Percentiles rank a stretch among this genome's conserved stretches.
Evolutionary conservation across 2,113 vertebrate genomes (phyloP).

Genomic region (Brachirus orientalis): DNA sequence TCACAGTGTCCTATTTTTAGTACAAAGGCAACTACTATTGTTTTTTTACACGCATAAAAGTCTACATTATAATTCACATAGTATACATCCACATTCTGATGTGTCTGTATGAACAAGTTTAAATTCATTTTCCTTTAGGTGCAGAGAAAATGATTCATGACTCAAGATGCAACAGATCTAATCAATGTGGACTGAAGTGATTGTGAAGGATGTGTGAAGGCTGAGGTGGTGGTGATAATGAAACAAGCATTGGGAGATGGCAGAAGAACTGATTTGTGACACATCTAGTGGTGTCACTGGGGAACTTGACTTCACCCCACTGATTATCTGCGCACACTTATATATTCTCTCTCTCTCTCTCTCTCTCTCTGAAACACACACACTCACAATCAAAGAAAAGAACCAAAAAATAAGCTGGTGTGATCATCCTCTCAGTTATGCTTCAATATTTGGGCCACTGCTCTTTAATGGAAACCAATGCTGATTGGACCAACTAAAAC

Average conservation of each 20-base stretch:
- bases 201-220: constrained; percentile 22
- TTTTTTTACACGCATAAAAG: no score
- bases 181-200: constrained; percentile 43
- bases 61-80: no score
- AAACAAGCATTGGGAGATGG: constrained; percentile 35
- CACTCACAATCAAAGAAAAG: no score
- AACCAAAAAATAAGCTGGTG: no score
- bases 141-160: constrained; percentile 24
- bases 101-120: neutral
- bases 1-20: neutral
- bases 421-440: neutral
- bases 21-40: neutral
- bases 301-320: constrained; percentile 22
- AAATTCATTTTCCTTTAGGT: constrained; percentile 13
- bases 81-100: neutral
- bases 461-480: neutral
- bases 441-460: neutral
- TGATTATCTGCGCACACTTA: constrained; percentile 34
- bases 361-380: neutral
- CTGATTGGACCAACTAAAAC: neutral
- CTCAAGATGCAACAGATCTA: constrained; percentile 33
- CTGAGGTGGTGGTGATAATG: constrained; percentile 25
- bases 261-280: constrained; percentile 49
- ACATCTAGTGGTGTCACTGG: constrained; percentile 40
- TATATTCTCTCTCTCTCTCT: neutral